These are phyloP conservation scores for Axea sp. DNA, from an alignment of 2,888 invertebrate species.

Conservation along the genomic window DNA sequence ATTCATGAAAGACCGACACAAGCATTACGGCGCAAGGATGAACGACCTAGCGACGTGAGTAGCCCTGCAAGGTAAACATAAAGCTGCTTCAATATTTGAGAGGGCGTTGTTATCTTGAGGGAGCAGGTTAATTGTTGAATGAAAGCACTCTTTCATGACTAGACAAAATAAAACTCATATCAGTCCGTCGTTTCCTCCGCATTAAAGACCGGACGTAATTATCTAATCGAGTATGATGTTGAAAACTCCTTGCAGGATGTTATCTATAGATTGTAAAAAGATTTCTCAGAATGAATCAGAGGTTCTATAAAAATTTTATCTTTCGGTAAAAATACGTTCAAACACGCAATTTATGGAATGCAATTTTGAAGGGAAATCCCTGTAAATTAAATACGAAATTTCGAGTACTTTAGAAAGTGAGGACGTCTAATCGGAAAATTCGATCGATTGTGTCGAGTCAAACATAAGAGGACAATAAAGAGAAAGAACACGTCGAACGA, in stretches of 20 bases:
- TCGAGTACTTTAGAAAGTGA: conserved; percentile 34
- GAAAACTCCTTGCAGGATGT: conserved; percentile 50
- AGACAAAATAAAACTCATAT: conserved; percentile 56
- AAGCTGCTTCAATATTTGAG: conserved; percentile 61
- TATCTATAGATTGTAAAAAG: conserved; percentile 42
- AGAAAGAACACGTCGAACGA: conserved; percentile 63
- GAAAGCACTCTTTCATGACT: conserved; percentile 60
- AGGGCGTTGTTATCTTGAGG: conserved; percentile 41
- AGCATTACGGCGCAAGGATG: conserved; percentile 23
- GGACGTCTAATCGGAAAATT: conserved; percentile 56
- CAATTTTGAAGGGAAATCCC: conserved; percentile 12
- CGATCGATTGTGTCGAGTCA: conserved; percentile 50
- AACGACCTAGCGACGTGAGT: conserved; percentile 43
- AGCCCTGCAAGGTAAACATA: conserved; percentile 44
- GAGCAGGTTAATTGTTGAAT: conserved; percentile 61
- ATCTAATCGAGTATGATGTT: conserved; percentile 60
- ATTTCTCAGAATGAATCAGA: conserved; percentile 39
- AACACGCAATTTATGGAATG: conserved; percentile 27
- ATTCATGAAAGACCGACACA: conserved; percentile 45
- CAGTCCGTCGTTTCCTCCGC: conserved; percentile 42
- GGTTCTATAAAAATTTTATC: conserved; percentile 31
- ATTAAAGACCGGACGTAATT: conserved; percentile 59
- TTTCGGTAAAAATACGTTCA: conserved; percentile 22
- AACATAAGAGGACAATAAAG: conserved; percentile 64
- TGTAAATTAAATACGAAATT: conserved; percentile 50